These are phyloP conservation scores for Chitala chitala DNA, from an alignment of 2,113 vertebrate genomes.

Conservation along the genomic window DNA sequence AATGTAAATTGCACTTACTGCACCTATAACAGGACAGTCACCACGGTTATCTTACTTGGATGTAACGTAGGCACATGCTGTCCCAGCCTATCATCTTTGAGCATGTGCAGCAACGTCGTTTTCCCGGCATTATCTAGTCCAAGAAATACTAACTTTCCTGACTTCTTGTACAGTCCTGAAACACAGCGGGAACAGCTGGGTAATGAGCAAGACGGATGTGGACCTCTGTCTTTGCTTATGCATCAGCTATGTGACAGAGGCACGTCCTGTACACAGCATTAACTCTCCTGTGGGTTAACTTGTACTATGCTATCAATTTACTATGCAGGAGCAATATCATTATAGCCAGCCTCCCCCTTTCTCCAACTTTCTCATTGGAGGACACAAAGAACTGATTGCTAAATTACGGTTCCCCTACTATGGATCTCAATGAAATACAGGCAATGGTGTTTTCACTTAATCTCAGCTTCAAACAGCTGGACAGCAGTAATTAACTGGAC, in stretches of 20 bases:
- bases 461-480: no score
- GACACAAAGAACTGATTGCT: no score
- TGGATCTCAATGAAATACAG: no score
- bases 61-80: conserved; percentile 95
- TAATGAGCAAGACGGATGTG: neutral
- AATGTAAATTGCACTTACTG: no score
- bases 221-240: neutral
- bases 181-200: conserved; percentile 28
- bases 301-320: neutral
- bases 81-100: conserved; percentile 96
- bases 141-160: conserved; percentile 96
- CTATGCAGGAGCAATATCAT: neutral
- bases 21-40: no score
- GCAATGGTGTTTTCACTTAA: no score
- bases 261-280: neutral
- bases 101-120: conserved; percentile 96
- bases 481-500: no score
- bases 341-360: neutral
- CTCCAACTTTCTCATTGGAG: neutral
- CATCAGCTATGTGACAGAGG: neutral
- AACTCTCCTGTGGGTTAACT: neutral
- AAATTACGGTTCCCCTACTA: no score
- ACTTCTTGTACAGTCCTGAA: conserved; percentile 95
- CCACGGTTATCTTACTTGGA: conserved; percentile 84
- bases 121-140: conserved; percentile 98